Evolutionary conservation across 2,113 vertebrate genomes (phyloP).

Genomic region (Gasterosteus aculeatus): DNA sequence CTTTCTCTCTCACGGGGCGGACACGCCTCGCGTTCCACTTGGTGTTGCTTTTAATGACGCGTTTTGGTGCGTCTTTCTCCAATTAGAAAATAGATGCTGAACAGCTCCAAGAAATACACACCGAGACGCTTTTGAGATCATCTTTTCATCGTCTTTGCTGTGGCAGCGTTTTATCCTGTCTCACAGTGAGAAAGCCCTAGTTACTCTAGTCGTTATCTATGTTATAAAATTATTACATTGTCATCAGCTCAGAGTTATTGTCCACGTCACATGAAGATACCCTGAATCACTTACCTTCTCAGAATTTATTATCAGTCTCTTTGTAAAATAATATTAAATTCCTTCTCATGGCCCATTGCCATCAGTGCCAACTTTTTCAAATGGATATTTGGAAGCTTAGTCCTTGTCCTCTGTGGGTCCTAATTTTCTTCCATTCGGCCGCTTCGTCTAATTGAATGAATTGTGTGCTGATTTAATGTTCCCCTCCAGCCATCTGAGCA

Average conservation of each 20-base stretch:
- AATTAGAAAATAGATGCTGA: no score
- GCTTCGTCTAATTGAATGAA: conserved; percentile 64
- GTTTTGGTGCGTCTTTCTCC: no score
- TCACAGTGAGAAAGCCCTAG: conserved; percentile 48
- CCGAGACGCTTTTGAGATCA: no score
- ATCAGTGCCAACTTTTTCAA: conserved; percentile 47
- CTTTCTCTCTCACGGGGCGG: no score
- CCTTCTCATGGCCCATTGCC: conserved; percentile 1
- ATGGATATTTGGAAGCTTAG: conserved; percentile 38
- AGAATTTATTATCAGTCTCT: conserved; percentile 32
- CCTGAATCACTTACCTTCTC: conserved; percentile 13
- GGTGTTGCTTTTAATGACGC: no score
- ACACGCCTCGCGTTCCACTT: no score
- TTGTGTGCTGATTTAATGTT: conserved; percentile 61
- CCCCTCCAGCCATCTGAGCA: conserved; percentile 42
- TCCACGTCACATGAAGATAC: conserved; percentile 22
- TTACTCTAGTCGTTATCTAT: conserved; percentile 47
- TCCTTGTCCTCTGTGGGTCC: conserved; percentile 30
- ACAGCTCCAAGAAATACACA: no score
- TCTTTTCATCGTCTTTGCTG: no score
- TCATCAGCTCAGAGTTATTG: conserved; percentile 60
- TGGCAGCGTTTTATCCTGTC: conserved; percentile 29
- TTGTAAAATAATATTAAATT: conserved; percentile 36
- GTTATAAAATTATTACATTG: conserved; percentile 57
- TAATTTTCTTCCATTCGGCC: conserved; percentile 60